Evolutionary conservation across 2,113 vertebrate genomes (phyloP), one percentile per base, ranked within the genome.

Genomic region (Camelus bactrianus): DNA sequence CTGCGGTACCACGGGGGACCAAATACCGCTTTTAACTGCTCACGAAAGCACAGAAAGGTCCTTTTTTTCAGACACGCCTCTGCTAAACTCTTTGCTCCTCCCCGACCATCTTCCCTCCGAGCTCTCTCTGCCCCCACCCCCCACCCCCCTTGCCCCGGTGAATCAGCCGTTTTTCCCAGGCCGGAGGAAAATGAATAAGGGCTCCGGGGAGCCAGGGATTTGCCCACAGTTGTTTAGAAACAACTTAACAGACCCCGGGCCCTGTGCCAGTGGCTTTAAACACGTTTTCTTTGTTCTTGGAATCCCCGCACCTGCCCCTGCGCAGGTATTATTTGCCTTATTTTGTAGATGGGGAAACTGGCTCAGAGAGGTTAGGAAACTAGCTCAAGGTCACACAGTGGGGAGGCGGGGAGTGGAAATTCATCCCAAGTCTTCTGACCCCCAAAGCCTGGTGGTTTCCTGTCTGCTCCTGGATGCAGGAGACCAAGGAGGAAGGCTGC

Each of bases 11-110:
- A 1, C 6, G 2, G 77, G 50, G 77, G 94, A 73, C 85, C 81
- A 38, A 85, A 79, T 11, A 54, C 38, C 0, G 8, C 28, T 54
- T 92, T 80, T 95, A 96, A 96, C 84, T 35, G 89, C 88, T 79
- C 72, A 8, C 0, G 2, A 69, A 77, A 62, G 91, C 22, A 10
- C 0, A 13, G 9, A 26, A 75, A 72, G 22, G 5, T 12, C 38
- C 28, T 86, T 38, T 46, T 82, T 76, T 35, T 60, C 38, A 28
- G 46, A 72, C 16, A 1, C 0, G 13, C 30, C 54, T 85, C 70
- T 30, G 4, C 52, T 16, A 2, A n/a, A 4, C 15, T 14, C 76
- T 2, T 10, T 2, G 1, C 42, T 15, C n/a, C 67, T 11, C 5
- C 1, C 38, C 54, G 9, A 3, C 24, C 0, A 0, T 35, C 84